Base-by-base conservation (phyloP, 35 echinoderm and acorn worm species). In the Apostichopus parvimensis region DNA sequence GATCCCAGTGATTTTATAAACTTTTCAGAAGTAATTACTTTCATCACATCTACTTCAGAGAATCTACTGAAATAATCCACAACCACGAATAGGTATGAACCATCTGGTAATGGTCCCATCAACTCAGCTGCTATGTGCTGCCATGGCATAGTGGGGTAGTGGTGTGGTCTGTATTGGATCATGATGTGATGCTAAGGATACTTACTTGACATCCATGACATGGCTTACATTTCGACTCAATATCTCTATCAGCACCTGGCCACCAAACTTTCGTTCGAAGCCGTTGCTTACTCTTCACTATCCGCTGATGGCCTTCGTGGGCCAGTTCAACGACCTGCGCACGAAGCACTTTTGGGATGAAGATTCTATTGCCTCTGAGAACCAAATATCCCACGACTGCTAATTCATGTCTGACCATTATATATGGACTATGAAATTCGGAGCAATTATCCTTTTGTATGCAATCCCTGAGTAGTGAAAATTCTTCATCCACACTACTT, bases 191-290 rank as follows among this genome's bases (percentile, higher is more conserved):
- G 25, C 9, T 59, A 18, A n/a, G 56, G 53, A 53, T 3, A 82
- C 79, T 25, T 55, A 82, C 45, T 56, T 82, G 79, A 53, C 26
- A 81, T 26, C 79, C 79, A 45, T 81, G 84, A 60, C 58, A 60
- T 60, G 11, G 4, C 58, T 9, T 60, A 12, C 7, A 60, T 60
- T 60, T 60, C 4, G 6, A 12, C 58, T 60, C 58, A 60, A 60
- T 60, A 12, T 60, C 58, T 60, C 58, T 60, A 8, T 85, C 82
- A 53, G 21, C 26, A 85, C 82, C 21, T 53, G 9, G 56, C 84
- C 84, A 60, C 84, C 88, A 90, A 76, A 76, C 88, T 57, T 90
- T 79, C 15, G 70, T 90, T 34, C 72, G 61, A 1, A 90, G 72
- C 88, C 88, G 6, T 34, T 76, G 62, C 58, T 90, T 75, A 28